phyloP scores from a whole-genome alignment of 2,797 vertebrate genomes.

The Pagetopsis macropterus region DNA sequence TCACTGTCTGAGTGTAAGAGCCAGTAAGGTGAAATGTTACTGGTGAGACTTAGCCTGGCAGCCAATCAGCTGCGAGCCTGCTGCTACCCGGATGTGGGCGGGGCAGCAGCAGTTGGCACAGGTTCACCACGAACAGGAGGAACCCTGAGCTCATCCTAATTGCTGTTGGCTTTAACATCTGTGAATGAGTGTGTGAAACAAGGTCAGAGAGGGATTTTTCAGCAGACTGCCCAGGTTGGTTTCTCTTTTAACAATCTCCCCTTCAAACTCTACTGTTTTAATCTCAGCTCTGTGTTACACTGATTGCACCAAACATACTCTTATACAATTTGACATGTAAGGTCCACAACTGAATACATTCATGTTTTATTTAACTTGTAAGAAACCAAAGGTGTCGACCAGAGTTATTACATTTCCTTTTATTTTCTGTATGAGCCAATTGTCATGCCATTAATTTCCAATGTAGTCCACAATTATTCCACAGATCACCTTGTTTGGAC shows the following conservation, averaged over 20 bases:
- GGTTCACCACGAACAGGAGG: slow-evolving; percentile 48
- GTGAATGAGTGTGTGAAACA: slow-evolving; percentile 12
- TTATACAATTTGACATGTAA: background rate
- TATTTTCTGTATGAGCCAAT: no score
- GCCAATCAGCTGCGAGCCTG: slow-evolving; percentile 61
- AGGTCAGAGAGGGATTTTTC: slow-evolving; percentile 48
- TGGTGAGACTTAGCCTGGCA: background rate
- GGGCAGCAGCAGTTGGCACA: slow-evolving; percentile 34
- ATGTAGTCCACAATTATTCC: no score
- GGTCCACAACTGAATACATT: no score
- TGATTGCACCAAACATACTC: background rate
- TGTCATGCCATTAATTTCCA: no score
- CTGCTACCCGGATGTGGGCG: slow-evolving; percentile 45
- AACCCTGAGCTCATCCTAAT: slow-evolving; percentile 40
- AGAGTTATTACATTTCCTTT: no score
- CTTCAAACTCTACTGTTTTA: background rate
- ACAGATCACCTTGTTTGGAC: no score
- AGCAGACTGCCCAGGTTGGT: background rate
- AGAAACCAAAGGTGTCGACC: no score
- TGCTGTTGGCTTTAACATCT: slow-evolving; percentile 39
- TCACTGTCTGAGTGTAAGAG: slow-evolving; percentile 15
- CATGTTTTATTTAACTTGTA: no score
- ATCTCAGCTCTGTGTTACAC: background rate
- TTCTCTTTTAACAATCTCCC: background rate
- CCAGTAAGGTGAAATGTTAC: slow-evolving; percentile 46